phyloP scores from a whole-genome alignment of 2,113 vertebrate genomes.

The Chloroceryle aenea region DNA sequence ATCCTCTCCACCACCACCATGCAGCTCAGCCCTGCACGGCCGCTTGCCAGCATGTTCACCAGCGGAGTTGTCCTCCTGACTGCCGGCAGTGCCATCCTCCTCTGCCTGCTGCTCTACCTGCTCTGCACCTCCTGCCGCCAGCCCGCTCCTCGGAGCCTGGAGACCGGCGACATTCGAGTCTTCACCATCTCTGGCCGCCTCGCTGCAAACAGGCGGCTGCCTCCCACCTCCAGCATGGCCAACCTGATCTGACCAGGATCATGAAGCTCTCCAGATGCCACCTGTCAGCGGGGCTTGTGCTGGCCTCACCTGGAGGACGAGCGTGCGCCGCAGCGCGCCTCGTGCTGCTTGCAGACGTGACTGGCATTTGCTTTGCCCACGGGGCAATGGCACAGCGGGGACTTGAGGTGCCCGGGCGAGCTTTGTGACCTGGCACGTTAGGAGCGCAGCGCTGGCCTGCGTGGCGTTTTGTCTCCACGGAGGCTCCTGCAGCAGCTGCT shows the following conservation, averaged over 20 bases:
- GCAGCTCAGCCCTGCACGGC: conserved; percentile 78
- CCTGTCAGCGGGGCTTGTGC: not conserved
- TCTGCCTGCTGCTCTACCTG: conserved; percentile 84
- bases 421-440: not conserved
- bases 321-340: accelerated
- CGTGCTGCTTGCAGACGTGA: not conserved
- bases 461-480: not conserved
- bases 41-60: conserved; percentile 88
- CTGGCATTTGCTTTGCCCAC: not conserved
- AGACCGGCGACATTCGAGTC: conserved; percentile 68
- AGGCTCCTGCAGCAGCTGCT: not conserved
- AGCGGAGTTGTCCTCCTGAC: conserved; percentile 87
- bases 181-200: conserved; percentile 92
- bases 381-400: not conserved
- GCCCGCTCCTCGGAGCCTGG: not conserved
- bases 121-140: conserved; percentile 66
- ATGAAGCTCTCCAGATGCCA: not conserved
- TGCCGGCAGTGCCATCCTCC: conserved; percentile 81
- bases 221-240: conserved; percentile 92
- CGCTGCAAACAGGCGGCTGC: conserved; percentile 75
- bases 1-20: conserved; percentile 84
- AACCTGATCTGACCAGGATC: conserved; percentile 84
- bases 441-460: not conserved
- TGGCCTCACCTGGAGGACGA: not conserved
- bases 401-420: not conserved